Evolutionary conservation across 2,888 invertebrate species (phyloP).

Genomic region (Ochropleura plecta): DNA sequence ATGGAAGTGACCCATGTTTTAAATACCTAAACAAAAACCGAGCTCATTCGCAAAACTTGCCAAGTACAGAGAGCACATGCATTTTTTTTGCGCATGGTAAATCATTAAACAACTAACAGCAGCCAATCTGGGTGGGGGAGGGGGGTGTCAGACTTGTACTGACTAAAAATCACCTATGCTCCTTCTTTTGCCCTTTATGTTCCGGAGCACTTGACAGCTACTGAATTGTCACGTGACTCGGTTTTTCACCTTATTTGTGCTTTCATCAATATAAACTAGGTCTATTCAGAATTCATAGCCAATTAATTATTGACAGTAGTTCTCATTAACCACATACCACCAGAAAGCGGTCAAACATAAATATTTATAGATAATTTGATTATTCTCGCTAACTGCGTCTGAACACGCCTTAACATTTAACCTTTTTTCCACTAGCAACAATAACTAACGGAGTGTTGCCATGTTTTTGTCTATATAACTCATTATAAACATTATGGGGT

Average conservation of each 20-base stretch:
- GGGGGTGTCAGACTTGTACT: too few relatives aligned
- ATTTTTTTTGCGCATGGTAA: too few relatives aligned
- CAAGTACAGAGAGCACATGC: too few relatives aligned
- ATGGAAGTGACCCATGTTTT: too few relatives aligned
- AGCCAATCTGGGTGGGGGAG: too few relatives aligned
- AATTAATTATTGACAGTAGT: constrained; percentile 41
- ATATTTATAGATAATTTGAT: constrained; percentile 64
- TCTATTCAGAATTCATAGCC: constrained; percentile 23
- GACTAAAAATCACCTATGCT: too few relatives aligned
- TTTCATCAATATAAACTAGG: constrained; percentile 39
- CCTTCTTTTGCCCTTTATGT: too few relatives aligned
- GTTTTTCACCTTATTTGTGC: not conserved
- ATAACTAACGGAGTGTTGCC: constrained; percentile 72
- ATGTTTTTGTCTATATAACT: constrained; percentile 71
- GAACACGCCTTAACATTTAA: constrained; percentile 63
- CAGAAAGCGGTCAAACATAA: constrained; percentile 40
- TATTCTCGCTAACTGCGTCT: constrained; percentile 60
- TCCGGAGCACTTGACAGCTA: too few relatives aligned
- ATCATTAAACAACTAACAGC: too few relatives aligned
- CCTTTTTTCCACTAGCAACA: constrained; percentile 67
- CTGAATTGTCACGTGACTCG: too few relatives aligned
- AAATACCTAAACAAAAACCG: too few relatives aligned
- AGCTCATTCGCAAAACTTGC: too few relatives aligned
- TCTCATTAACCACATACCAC: constrained; percentile 40
- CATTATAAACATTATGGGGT: constrained; percentile 70